Conservation (phyloP, 2,113 vertebrate genomes). For the Taxidea taxus region DNA sequence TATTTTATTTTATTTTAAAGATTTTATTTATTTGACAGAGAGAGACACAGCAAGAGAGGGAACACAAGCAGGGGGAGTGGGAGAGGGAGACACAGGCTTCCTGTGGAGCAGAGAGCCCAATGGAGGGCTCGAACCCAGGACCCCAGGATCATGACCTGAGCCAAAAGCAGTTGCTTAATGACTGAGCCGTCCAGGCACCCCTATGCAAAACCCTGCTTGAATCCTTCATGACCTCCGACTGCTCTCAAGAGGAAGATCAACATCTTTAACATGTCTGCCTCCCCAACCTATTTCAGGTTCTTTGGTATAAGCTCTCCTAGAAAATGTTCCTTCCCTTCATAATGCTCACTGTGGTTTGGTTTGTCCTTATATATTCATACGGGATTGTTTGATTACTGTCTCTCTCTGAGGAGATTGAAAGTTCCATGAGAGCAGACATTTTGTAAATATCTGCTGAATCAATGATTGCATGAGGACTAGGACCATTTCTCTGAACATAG, state of each 20-base stretch:
- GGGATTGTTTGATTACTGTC: neutral
- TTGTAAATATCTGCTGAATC: conserved; percentile 40
- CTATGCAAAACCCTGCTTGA: conserved; percentile 35
- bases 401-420: conserved; percentile 15
- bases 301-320: neutral
- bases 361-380: neutral
- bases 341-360: neutral
- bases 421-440: conserved; percentile 23
- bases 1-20: no score
- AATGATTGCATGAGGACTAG: neutral
- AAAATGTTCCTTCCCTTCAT: neutral
- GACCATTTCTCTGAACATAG: neutral
- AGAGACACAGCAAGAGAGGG: no score
- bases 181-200: no score
- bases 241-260: neutral
- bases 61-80: no score
- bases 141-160: no score
- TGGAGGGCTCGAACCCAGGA: no score
- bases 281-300: neutral
- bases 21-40: no score
- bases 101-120: no score
- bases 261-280: neutral
- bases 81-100: no score
- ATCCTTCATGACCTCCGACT: neutral
- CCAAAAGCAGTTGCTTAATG: no score